A percentile compares a stretch with the other conserved stretches of the same genome.
phyloP scores from a whole-genome alignment of 53 echinoderm and acorn worm species.

The Zoroaster sp. region DNA sequence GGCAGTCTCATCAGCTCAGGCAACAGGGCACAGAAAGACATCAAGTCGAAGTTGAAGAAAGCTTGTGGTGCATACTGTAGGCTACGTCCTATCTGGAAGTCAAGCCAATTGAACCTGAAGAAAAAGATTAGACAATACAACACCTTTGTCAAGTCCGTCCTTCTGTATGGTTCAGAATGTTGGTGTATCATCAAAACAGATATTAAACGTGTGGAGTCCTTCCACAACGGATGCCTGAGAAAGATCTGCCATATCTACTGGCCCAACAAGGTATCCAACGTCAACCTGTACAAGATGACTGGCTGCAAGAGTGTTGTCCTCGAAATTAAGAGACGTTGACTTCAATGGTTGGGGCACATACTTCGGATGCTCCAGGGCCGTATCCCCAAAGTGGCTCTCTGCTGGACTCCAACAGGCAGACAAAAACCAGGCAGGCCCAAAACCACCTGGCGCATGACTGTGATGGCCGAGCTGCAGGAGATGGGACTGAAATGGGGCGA shows the following conservation, averaged over 20 bases:
- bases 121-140: conserved; percentile 16
- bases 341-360: not conserved
- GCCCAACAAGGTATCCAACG: not conserved
- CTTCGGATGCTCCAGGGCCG: not conserved
- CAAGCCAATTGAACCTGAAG: not conserved
- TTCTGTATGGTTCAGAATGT: conserved; percentile 35
- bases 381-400: too few relatives aligned
- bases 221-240: conserved; percentile 29
- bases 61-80: not conserved
- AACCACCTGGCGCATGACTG: too few relatives aligned
- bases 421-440: too few relatives aligned
- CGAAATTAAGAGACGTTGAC: not conserved
- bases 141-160: conserved; percentile 21
- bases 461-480: too few relatives aligned
- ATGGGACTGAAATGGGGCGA: conserved; percentile 10
- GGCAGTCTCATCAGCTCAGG: not conserved
- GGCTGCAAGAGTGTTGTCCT: not conserved
- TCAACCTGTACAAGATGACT: not conserved
- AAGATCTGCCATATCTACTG: not conserved
- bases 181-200: conserved; percentile 1
- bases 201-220: not conserved
- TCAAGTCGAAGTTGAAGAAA: conserved; percentile 1
- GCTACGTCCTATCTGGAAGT: not conserved
- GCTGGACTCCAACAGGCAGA: too few relatives aligned
- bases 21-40: not conserved